Evolutionary conservation across 2,113 vertebrate species (phyloP), one percentile per base, ranked within the genome.

Genomic region (Oreocharis arfaki): DNA sequence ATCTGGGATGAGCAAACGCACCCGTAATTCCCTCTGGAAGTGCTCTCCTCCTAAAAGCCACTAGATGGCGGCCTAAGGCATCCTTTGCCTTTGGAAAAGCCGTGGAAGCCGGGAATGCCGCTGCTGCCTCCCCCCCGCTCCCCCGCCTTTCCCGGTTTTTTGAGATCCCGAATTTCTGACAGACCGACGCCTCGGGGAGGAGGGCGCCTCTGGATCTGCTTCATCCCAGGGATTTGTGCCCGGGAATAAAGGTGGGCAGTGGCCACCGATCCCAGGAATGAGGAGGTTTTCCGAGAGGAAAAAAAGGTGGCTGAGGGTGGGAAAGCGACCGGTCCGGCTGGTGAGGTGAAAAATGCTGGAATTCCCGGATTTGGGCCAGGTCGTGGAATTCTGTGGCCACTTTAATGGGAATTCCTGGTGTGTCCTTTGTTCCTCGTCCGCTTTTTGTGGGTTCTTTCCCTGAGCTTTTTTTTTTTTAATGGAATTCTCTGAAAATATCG

Each of bases 31-130:
- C 14, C 27, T 39, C 64, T 21, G 3, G 10, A 84, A 68, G 49
- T 1, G 13, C n/a, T 30, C 68, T 95, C 86, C 73, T 2, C 6
- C 52, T 4, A 41, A 6, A 39, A 35, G 78, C 93, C 96, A 67
- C 89, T 93, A 97, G 96, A 93, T 95, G 96, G 94, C 94, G 93
- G 70, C 76, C 47, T 91, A 94, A 73, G 80, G 84, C 84, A 90
- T 85, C 70, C 89, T 93, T 91, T 90, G 74, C 27, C n/a, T 3
- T 23, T 14, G 69, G 69, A 83, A 81, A 53, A 22, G 10, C 5
- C 19, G 15, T 1, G 16, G 21, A 19, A 18, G 11, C 13, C 14
- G 35, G 50, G 57, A 63, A 77, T 9, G 14, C 26, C 18, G 85
- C 71, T 16, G 39, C 22, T 56, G 70, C 73, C 16, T 37, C 39